Evolutionary conservation across 92 coral and sea anemone genomes (phyloP), one percentile per base, ranked within the genome.

Genomic region (Parazoanthus darwini): DNA sequence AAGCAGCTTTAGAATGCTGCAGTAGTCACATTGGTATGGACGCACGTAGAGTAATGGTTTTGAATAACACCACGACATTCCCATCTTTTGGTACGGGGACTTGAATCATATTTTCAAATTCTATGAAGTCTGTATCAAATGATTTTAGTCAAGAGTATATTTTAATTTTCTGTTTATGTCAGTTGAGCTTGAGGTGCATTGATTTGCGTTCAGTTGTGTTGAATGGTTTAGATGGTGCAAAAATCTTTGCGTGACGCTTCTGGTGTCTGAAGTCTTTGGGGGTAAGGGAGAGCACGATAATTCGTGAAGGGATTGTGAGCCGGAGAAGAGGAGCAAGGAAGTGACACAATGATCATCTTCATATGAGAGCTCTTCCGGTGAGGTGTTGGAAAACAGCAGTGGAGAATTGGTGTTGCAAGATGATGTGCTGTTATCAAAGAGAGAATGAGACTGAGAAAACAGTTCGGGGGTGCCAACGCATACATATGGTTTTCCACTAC

Each of bases 381-480:
- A 26, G 15, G 22, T 33, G 78, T 48, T 46, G 15, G 67, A 1
- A 33, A 84, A 71, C 36, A 71, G 18, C 38, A 84, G 38, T 2
- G 87, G 87, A 70, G 79, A 26, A 2, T 16, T 14, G 46, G 79
- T 43, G 9, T 16, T 14, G 36, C 29, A 42, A 72, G 39, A n/a
- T 5, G 86, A 82, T 29, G 23, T 65, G 11, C 82, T 79, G 82
- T 51, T 48, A 63, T 82, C 76, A 82, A 9, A 37, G 35, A 82
- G 87, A 15, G 87, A 71, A 29, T 56, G 68, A 26, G 87, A 48
- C 75, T 29, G 87, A 15, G 87, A 71, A 54, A 71, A 70, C 65
- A 84, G 22, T 18, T 84, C 26, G 43, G 87, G 87, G 0, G 67
- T 67, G 23, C 36, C 56, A 43, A n/a, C 4, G 73, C 35, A 82